These are phyloP conservation scores for Desmodus rotundus DNA, from an alignment of 2,113 vertebrate species.

Conservation along the genomic window DNA sequence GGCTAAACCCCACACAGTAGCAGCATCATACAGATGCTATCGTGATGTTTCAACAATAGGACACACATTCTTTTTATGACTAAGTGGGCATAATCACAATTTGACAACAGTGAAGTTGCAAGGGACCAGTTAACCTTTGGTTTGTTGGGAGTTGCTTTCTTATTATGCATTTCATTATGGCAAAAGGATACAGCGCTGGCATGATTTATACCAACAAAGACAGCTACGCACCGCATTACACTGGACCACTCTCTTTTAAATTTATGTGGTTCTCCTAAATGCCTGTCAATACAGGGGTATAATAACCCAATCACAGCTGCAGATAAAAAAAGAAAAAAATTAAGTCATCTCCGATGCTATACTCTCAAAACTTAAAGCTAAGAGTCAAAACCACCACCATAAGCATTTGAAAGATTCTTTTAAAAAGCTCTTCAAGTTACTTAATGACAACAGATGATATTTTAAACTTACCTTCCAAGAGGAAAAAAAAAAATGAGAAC, in stretches of 20 bases:
- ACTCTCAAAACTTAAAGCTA: slow-evolving; percentile 39
- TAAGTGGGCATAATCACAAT: not conserved
- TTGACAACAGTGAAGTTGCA: slow-evolving; percentile 34
- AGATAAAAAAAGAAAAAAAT: slow-evolving; percentile 64
- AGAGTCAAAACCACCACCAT: not conserved
- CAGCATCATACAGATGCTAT: not conserved
- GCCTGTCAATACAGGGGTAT: slow-evolving; percentile 95
- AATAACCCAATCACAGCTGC: slow-evolving; percentile 93
- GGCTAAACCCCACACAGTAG: not conserved
- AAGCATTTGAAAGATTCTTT: not conserved
- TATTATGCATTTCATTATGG: slow-evolving; percentile 5
- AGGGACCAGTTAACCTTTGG: slow-evolving; percentile 37
- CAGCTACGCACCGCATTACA: slow-evolving; percentile 97
- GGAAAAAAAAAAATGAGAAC: not conserved
- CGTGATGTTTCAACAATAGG: not conserved
- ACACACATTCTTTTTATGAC: not conserved
- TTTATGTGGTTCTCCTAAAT: slow-evolving; percentile 94
- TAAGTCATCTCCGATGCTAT: slow-evolving; percentile 52
- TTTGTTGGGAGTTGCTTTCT: slow-evolving; percentile 49
- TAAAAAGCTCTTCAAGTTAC: not conserved
- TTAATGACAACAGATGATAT: not conserved
- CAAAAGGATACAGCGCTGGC: slow-evolving; percentile 97
- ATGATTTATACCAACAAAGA: slow-evolving; percentile 98
- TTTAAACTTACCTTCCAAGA: slow-evolving; percentile 53
- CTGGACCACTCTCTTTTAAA: slow-evolving; percentile 99